Evolutionary conservation across 2,113 vertebrate species (phyloP), one percentile per base, ranked within the genome.

Genomic region (Perca fluviatilis): DNA sequence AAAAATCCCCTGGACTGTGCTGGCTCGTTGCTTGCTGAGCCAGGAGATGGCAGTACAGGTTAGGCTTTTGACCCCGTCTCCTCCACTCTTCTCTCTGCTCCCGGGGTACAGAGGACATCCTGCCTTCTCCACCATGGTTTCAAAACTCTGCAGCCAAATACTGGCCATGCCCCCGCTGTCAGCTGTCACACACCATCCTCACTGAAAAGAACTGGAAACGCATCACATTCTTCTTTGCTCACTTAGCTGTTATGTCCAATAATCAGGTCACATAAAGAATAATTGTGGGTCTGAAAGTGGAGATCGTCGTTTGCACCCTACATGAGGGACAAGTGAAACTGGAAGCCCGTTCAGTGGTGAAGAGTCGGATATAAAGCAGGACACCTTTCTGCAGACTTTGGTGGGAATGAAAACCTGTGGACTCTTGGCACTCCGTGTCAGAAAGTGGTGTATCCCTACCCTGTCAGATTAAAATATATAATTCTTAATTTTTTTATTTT

Each of bases 151-250:
- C 49, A 97, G 96, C 88, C 97, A 97, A 77, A 94, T 98, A 66
- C 94, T 97, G 88, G 96, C 97, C 65, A 97, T 98, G 96, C 95
- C 97, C n/a, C 1, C 96, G 97, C 79, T 96, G 96, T 6, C 97
- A 98, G 92, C 95, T 98, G 57, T 98, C 96, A 63, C 10, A n/a
- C 6, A 23, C 97, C 5, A 98, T 97, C 80, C 96, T 98, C 79
- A 98, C 97, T 0, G 97, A 98, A 86, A 98, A 97, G 89, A 98
- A 98, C 93, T 98, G 97, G 97, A 90, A 84, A 53, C n/a, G 40
- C 40, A n/a, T 30, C 30, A 18, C 21, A 11, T 49, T n/a, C 8
- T 25, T 46, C 63, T 66, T 7, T 27, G 2, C 30, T 25, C 13
- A 10, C 33, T 47, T 40, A 43, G n/a, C 27, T 56, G 14, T 56